Evolutionary conservation across 2,797 vertebrate genomes (phyloP).

Genomic region (Chiropotes sagulatus): DNA sequence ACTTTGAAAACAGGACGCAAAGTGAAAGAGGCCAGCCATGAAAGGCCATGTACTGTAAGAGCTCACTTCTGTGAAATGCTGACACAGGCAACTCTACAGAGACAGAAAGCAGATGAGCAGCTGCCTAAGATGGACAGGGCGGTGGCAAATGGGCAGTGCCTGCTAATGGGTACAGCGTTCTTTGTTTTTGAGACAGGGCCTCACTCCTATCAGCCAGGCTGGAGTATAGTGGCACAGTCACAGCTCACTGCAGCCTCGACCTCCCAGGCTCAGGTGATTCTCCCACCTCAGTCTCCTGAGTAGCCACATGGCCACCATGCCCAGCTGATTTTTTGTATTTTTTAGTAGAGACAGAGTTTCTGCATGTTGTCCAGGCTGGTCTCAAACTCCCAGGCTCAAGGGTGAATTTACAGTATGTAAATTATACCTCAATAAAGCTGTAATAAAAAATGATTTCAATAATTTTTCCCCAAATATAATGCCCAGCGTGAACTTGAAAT

Average conservation of each 20-base stretch:
- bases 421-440: neutral
- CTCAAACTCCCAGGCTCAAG: too few relatives aligned
- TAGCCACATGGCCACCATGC: too few relatives aligned
- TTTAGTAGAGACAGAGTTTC: too few relatives aligned
- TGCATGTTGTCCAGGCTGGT: too few relatives aligned
- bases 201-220: too few relatives aligned
- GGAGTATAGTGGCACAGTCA: too few relatives aligned
- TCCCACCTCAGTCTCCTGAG: too few relatives aligned
- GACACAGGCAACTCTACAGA: rapidly evolving
- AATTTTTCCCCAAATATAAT: neutral
- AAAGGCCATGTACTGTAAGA: rapidly evolving
- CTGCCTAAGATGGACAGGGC: rapidly evolving
- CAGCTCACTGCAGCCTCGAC: too few relatives aligned
- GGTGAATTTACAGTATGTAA: neutral
- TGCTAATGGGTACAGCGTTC: rapidly evolving
- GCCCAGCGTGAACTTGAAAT: neutral
- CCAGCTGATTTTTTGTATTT: too few relatives aligned
- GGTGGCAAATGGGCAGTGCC: neutral
- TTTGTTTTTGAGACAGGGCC: neutral
- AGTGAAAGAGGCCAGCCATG: neutral
- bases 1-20: rapidly evolving
- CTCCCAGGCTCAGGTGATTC: too few relatives aligned
- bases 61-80: rapidly evolving
- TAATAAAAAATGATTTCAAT: neutral
- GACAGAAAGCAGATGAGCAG: neutral